Percentiles rank a stretch among this genome's conserved stretches.
Evolutionary conservation across 2,113 vertebrate species (phyloP).

Genomic region (Hippoglossus stenolepis): DNA sequence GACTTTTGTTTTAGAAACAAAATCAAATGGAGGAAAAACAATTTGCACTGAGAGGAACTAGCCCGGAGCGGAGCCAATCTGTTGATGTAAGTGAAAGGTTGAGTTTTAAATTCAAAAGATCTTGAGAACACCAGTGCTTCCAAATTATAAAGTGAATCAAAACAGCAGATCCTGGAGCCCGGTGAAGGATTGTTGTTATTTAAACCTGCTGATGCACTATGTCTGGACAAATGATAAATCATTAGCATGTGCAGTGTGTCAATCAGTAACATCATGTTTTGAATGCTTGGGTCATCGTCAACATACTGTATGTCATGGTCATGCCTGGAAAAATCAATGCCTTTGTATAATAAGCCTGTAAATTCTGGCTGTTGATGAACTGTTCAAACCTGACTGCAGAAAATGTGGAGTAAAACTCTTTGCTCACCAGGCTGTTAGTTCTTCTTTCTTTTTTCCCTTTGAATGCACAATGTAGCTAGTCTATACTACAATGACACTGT

Average conservation of each 20-base stretch:
- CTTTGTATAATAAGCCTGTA: constrained; percentile 72
- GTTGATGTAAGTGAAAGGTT: background rate
- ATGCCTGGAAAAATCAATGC: constrained; percentile 66
- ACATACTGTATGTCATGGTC: constrained; percentile 62
- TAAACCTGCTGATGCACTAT: constrained; percentile 38
- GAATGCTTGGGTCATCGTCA: constrained; percentile 42
- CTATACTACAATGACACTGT: constrained; percentile 46
- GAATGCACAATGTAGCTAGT: constrained; percentile 32
- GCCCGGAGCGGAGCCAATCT: constrained; percentile 10
- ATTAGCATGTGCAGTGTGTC: constrained; percentile 56
- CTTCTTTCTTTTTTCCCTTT: constrained; percentile 8
- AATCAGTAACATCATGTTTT: constrained; percentile 36
- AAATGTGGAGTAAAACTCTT: constrained; percentile 65
- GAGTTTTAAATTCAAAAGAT: constrained; percentile 17
- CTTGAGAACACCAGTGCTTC: background rate
- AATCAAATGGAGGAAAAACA: background rate
- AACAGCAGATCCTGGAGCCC: background rate
- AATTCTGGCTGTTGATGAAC: constrained; percentile 58
- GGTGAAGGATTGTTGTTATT: no score
- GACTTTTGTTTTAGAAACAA: constrained; percentile 3
- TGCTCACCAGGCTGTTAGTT: constrained; percentile 51
- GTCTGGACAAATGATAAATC: constrained; percentile 36
- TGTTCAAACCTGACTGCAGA: constrained; percentile 58
- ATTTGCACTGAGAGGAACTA: constrained; percentile 20
- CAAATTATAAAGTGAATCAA: constrained; percentile 28